Percentiles rank a stretch among this genome's conserved stretches.
phyloP scores from a whole-genome alignment of 2,797 vertebrate species.

The Jordanella pulchra region DNA sequence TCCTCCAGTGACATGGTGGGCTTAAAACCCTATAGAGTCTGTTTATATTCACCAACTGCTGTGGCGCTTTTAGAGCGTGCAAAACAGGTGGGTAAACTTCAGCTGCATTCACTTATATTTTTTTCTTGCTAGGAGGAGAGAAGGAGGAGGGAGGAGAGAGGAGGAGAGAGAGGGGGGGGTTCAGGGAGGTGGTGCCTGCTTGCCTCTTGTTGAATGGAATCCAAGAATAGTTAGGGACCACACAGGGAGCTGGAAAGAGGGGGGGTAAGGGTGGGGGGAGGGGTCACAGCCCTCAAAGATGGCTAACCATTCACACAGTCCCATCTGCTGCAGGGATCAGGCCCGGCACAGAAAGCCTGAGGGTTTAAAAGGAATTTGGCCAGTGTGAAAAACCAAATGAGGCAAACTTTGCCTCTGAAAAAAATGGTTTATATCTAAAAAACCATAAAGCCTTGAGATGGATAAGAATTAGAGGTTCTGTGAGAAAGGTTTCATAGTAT shows the following conservation, averaged over 20 bases:
- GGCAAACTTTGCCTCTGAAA: conserved; percentile 72
- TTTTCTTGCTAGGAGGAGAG: conserved; percentile 69
- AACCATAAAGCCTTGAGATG: conserved; percentile 31
- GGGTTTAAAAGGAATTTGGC: conserved; percentile 88
- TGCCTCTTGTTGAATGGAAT: conserved; percentile 95
- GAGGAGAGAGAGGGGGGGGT: conserved; percentile 65
- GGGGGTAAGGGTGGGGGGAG: conserved; percentile 78
- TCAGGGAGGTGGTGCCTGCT: conserved; percentile 79
- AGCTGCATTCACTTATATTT: conserved; percentile 84
- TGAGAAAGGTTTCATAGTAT: background rate
- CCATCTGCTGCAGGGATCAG: conserved; percentile 92
- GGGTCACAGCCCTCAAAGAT: conserved; percentile 89
- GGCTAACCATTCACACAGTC: conserved; percentile 94
- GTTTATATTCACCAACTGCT: conserved; percentile 81
- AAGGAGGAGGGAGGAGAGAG: conserved; percentile 59
- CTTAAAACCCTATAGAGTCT: conserved; percentile 72
- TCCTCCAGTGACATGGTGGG: conserved; percentile 69
- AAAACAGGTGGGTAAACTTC: conserved; percentile 90
- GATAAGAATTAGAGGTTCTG: conserved; percentile 11
- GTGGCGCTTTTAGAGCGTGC: conserved; percentile 77
- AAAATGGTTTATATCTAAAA: conserved; percentile 57
- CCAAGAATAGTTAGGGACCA: conserved; percentile 97
- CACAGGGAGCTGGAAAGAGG: conserved; percentile 84
- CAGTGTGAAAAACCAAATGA: conserved; percentile 87
- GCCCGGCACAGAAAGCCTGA: conserved; percentile 82